These are phyloP conservation scores for Meiosimyza decipiens DNA, from an alignment of 2,888 invertebrate species.

Conservation along the genomic window DNA sequence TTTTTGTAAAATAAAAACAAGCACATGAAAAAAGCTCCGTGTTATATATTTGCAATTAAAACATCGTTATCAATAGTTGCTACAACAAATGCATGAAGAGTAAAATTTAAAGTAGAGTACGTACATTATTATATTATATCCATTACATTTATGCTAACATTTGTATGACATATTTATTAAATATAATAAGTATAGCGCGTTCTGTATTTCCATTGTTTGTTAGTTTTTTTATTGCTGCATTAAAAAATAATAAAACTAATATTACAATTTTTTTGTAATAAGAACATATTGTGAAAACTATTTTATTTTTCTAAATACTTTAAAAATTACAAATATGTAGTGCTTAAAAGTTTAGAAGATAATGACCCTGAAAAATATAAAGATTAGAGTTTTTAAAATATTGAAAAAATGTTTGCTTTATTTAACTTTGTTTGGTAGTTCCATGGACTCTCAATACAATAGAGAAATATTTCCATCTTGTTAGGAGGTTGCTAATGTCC, in stretches of 20 bases:
- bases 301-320: slow-evolving; percentile 27
- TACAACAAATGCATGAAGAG: not conserved
- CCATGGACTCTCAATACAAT: too few species aligned
- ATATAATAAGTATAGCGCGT: slow-evolving; percentile 46
- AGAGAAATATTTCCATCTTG: too few species aligned
- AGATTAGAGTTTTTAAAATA: slow-evolving; percentile 43
- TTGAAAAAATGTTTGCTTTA: slow-evolving; percentile 26
- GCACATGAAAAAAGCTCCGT: too few species aligned
- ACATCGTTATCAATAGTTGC: too few species aligned
- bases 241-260: not conserved
- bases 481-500: too few species aligned
- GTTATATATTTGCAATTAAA: too few species aligned
- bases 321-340: slow-evolving; percentile 15
- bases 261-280: slow-evolving; percentile 23
- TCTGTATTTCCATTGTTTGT: slow-evolving; percentile 27
- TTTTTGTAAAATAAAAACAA: too few species aligned
- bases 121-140: slow-evolving; percentile 37
- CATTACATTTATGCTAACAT: slow-evolving; percentile 35
- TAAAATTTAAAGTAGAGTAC: slow-evolving; percentile 22
- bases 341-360: slow-evolving; percentile 13
- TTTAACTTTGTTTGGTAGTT: not conserved
- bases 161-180: slow-evolving; percentile 36
- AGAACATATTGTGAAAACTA: slow-evolving; percentile 29
- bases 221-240: slow-evolving; percentile 20
- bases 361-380: slow-evolving; percentile 40